Evolutionary conservation across 2,797 vertebrate genomes (phyloP).

Genomic region (Pempheris klunzingeri): DNA sequence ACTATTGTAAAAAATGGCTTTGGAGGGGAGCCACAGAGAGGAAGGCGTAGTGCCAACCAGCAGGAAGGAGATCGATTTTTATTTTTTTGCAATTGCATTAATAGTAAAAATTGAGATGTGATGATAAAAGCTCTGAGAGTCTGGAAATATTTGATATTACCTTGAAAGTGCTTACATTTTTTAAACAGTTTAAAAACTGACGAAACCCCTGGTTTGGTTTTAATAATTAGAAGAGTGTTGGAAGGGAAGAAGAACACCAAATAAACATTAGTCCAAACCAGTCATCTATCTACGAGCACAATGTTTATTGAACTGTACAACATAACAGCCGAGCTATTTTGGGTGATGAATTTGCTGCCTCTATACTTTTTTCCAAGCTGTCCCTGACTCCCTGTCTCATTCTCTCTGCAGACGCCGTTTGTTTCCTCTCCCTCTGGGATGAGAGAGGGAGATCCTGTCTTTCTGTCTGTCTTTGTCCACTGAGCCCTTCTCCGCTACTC

Average conservation of each 20-base stretch:
- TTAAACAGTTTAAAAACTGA: too few species aligned
- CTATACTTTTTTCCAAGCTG: conserved; percentile 22
- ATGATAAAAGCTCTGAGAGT: too few species aligned
- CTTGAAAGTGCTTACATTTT: too few species aligned
- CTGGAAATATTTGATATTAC: too few species aligned
- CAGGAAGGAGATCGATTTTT: too few species aligned
- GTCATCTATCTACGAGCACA: not conserved
- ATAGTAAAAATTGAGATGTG: too few species aligned
- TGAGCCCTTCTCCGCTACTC: conserved; percentile 52
- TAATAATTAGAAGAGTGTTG: not conserved
- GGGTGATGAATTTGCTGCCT: conserved; percentile 38
- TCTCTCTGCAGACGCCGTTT: conserved; percentile 76
- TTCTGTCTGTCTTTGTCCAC: conserved; percentile 76
- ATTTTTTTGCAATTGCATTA: too few species aligned
- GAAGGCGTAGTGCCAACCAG: too few species aligned
- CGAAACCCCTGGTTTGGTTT: too few species aligned
- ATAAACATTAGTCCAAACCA: not conserved
- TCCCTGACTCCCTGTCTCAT: conserved; percentile 61
- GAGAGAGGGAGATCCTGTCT: conserved; percentile 68
- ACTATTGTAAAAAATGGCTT: too few species aligned
- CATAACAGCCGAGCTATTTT: conserved; percentile 6
- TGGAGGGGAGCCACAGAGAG: too few species aligned
- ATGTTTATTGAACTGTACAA: conserved; percentile 12
- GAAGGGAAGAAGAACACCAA: not conserved
- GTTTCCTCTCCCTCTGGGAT: conserved; percentile 73